Evolutionary conservation across 2,113 vertebrate species (phyloP), one percentile per base, ranked within the genome.

Genomic region (Urocitellus parryii): DNA sequence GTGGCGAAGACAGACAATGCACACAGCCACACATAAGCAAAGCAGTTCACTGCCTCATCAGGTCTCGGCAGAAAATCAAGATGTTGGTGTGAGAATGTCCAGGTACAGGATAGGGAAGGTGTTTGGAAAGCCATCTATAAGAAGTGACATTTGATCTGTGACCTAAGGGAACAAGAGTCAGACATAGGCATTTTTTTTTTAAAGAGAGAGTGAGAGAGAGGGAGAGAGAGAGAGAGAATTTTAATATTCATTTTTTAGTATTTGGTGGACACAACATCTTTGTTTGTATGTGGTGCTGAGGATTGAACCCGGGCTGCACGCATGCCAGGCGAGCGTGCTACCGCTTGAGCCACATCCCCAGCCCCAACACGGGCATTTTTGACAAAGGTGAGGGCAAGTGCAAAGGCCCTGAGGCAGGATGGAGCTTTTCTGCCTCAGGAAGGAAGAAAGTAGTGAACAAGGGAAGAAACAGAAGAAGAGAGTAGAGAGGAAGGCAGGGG

Each of bases 21-120:
- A n/a, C 32, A 56, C 0, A 1, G 24, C 2, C 0, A 22, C 24
- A 16, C 8, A 22, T 25, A n/a, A 20, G 0, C 34, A 39, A 11
- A 18, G 68, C 8, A 37, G 18, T 56, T 34, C 12, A 29, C 51
- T 18, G 32, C 9, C 4, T 67, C 1, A 4, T 17, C 32, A 18
- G 32, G 61, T 5, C 32, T 27, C 56, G 4, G 5, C 51, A 67
- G 73, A n/a, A 56, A n/a, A 63, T 51, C 34, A 37, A 85, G 53
- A 37, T 5, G 8, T 5, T 7, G 8, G 29, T 2, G 2, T 11
- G 61, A 58, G 37, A 25, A 7, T 61, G 22, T 29, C 14, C 2
- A 77, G 27, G 16, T 4, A 37, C 18, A 61, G 45, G 9, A 24
- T 0, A 5, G 63, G 29, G 18, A 17, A 45, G 29, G 1, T 34